Conservation (phyloP, 2,113 vertebrate species). For the Chloropsis hardwickii region DNA sequence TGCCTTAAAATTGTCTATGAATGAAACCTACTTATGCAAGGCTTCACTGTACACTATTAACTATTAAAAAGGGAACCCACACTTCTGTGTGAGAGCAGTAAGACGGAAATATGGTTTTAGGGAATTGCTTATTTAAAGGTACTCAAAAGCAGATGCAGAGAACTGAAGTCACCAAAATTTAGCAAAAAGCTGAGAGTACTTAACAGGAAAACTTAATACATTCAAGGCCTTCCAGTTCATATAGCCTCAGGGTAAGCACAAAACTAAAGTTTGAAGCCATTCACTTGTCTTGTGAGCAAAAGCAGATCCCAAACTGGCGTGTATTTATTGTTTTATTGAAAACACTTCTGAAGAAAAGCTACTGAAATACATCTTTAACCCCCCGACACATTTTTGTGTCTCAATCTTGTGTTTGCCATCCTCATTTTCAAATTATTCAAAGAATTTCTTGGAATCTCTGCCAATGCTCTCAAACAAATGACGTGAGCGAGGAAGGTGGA, state of each 20-base stretch:
- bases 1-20: not conserved
- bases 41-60: not conserved
- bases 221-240: not conserved
- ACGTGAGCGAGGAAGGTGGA: not conserved
- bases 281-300: not conserved
- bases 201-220: not conserved
- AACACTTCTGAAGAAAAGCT: not conserved
- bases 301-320: not conserved
- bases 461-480: not conserved
- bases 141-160: not conserved
- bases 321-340: constrained; percentile 28
- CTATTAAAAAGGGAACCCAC: not conserved
- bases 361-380: not conserved
- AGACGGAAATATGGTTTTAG: not conserved
- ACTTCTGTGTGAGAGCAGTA: not conserved
- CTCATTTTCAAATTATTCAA: not conserved
- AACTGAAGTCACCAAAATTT: not conserved
- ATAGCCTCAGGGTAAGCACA: not conserved
- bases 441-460: not conserved
- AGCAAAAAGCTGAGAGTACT: not conserved
- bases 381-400: not conserved
- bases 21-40: not conserved
- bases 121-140: not conserved
- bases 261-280: not conserved
- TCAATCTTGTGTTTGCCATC: not conserved